Base-by-base conservation (phyloP, 2,113 vertebrate species). In the Sinocyclocheilus maitianheensis region DNA sequence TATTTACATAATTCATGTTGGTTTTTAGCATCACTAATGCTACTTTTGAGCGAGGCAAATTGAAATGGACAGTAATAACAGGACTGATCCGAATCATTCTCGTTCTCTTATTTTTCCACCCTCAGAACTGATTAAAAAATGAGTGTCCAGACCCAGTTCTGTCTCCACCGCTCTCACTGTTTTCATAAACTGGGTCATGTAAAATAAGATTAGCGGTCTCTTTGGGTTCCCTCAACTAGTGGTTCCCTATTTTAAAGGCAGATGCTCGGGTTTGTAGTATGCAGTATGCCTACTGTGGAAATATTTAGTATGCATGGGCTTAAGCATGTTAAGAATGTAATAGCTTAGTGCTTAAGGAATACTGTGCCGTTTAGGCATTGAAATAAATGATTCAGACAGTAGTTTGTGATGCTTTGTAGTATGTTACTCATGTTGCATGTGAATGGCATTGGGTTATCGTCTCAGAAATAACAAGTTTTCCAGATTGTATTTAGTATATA, bases 161-260 rank as follows among this genome's bases (percentile, higher is more conserved):
- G 77, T 80, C 77, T 80, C 34, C 60, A 11, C 9, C 20, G 5
- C 53, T n/a, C 30, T n/a, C 5, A 16, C 58, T 43, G 34, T 63
- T 80, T 40, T 80, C 11, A 63, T 80, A 46, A 80, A 80, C 53
- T 63, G 55, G 77, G 77, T 63, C 77, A 40, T n/a, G 77, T 62
- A 60, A 1, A 80, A 63, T 37, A 62, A 40, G 30, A 40, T 79
- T 40, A 13, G 1, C 37, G 3, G 16, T 58, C 51, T 79, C 53
- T 58, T 4, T 43, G 34, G 6, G 3, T 24, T 37, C 7, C 77
- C 14, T 34, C 3, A 40, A 43, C 53, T 34, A 16, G 20, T 79
- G 18, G 14, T 63, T 43, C 62, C 10, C 20, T 62, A n/a, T 43
- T 43, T 22, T 80, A 4, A 26, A 43, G 12, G 58, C 58, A 80